Conservation (phyloP, 2,113 vertebrate species). For the Amazona guildingii region DNA sequence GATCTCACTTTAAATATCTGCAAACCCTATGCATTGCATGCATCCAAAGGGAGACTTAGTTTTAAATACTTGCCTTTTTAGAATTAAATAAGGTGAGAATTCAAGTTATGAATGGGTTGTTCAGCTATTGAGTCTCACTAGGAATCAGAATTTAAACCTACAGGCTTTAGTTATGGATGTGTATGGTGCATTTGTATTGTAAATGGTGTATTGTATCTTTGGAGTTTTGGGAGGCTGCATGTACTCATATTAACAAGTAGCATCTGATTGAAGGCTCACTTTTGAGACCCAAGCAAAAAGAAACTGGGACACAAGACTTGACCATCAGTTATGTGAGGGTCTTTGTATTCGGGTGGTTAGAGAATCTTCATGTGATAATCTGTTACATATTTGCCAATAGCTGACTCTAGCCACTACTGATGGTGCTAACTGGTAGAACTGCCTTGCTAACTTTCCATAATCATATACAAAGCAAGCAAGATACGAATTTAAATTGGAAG, state of each 20-base stretch:
- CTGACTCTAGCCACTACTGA: background rate
- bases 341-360: background rate
- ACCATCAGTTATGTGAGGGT: background rate
- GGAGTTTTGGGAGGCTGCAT: background rate
- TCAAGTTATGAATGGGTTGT: background rate
- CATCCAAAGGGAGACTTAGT: background rate
- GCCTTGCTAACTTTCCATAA: background rate
- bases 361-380: background rate
- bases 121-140: background rate
- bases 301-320: background rate
- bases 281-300: background rate
- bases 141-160: background rate
- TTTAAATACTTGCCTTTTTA: background rate
- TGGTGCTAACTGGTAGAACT: background rate
- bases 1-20: background rate
- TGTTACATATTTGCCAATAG: background rate
- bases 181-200: background rate
- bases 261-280: background rate
- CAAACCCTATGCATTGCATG: background rate
- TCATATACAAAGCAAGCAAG: background rate
- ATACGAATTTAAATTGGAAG: background rate
- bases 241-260: background rate
- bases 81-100: background rate
- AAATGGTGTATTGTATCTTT: background rate
- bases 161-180: background rate